A percentile compares a stretch with the other conserved stretches of the same genome.
These are phyloP conservation scores for Diadumene lineata DNA, from an alignment of 92 coral and sea anemone genomes.

Conservation along the genomic window DNA sequence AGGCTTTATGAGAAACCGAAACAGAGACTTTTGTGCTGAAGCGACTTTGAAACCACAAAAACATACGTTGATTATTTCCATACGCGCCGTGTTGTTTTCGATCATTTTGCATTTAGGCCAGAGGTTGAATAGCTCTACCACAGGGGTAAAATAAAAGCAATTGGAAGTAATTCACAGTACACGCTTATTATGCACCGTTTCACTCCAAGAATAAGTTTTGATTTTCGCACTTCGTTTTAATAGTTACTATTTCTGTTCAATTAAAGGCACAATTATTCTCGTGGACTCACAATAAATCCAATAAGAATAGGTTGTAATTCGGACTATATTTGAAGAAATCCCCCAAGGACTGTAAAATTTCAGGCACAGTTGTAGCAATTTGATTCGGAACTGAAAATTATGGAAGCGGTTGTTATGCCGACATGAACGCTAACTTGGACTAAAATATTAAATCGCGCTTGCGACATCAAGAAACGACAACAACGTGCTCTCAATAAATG, in stretches of 20 bases:
- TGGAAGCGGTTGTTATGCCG: conserved; percentile 49
- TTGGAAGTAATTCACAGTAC: conserved; percentile 16
- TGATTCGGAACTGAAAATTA: conserved; percentile 11
- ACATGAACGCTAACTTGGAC: conserved; percentile 41
- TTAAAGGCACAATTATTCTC: conserved; percentile 26
- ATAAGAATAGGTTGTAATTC: conserved; percentile 27
- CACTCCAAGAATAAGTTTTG: not conserved
- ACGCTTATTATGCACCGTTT: not conserved
- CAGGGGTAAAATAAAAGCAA: conserved; percentile 19
- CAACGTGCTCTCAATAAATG: conserved; percentile 43
- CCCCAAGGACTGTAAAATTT: conserved; percentile 19
- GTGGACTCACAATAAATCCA: conserved; percentile 22
- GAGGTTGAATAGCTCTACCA: conserved; percentile 31
- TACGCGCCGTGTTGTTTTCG: conserved; percentile 30
- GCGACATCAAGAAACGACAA: conserved; percentile 39
- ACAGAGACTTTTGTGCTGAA: conserved; percentile 33
- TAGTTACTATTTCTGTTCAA: conserved; percentile 21
- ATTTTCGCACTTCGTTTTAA: conserved; percentile 22
- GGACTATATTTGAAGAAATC: conserved; percentile 25
- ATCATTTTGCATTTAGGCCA: conserved; percentile 23
- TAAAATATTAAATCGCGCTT: conserved; percentile 42
- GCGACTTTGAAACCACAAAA: not conserved
- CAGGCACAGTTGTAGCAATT: conserved; percentile 11
- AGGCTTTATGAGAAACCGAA: conserved; percentile 30
- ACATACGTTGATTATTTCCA: not conserved